Conservation (phyloP, 1,140 invertebrate species). For the Rhizoglyphus robini region DNA sequence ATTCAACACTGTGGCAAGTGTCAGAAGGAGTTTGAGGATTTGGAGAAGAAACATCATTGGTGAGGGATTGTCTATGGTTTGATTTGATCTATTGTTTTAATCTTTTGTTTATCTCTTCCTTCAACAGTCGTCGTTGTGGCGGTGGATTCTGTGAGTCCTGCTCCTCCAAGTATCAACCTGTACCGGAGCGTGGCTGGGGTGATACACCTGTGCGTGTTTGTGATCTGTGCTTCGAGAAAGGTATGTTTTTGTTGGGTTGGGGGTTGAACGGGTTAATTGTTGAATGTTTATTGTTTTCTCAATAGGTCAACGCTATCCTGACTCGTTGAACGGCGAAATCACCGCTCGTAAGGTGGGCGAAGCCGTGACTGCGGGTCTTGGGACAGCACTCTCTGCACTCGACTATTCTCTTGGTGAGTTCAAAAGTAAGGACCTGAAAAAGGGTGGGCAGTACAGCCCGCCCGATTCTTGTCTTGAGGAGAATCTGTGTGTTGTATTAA, state of each 20-base stretch:
- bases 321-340: slow-evolving; percentile 25
- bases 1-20: slow-evolving; percentile 56
- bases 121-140: slow-evolving; percentile 46
- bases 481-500: no score
- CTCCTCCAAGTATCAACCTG: slow-evolving; percentile 44
- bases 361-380: slow-evolving; percentile 34
- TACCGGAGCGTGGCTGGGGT: slow-evolving; percentile 50
- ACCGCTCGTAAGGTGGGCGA: slow-evolving; percentile 36
- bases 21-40: slow-evolving; percentile 35
- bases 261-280: background rate
- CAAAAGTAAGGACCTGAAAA: background rate
- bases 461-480: no score
- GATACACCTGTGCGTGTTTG: slow-evolving; percentile 50
- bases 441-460: background rate
- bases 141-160: slow-evolving; percentile 54
- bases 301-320: slow-evolving; percentile 1
- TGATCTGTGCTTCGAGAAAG: slow-evolving; percentile 40
- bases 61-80: background rate
- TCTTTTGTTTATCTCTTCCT: background rate
- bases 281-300: background rate
- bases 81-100: background rate
- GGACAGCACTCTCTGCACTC: slow-evolving; percentile 34
- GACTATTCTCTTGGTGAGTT: slow-evolving; percentile 34
- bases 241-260: background rate
- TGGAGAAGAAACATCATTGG: slow-evolving; percentile 57